These are phyloP conservation scores for Leucoraja erinaceus DNA, from an alignment of 2,113 vertebrate genomes.

Conservation along the genomic window DNA sequence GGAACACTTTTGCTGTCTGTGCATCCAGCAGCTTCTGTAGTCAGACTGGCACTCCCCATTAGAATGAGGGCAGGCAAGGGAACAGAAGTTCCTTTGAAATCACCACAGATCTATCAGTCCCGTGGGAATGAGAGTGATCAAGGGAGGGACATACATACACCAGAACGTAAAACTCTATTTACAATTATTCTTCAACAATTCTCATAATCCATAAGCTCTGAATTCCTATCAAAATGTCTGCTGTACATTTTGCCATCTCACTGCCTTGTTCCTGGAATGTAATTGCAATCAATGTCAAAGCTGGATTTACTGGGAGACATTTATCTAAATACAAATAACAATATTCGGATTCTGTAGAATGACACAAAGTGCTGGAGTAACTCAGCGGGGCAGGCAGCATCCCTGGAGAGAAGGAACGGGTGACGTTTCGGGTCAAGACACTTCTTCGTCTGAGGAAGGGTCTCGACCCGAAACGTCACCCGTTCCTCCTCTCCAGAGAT, in stretches of 20 bases:
- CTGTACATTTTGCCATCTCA: no score
- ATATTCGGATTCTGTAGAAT: neutral
- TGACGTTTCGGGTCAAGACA: no score
- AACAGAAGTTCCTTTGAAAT: conserved; percentile 55
- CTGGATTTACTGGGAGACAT: neutral
- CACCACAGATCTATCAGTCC: conserved; percentile 55
- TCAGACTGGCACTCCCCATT: conserved; percentile 36
- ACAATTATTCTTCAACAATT: conserved; percentile 24
- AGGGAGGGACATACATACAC: conserved; percentile 5
- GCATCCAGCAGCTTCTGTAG: neutral
- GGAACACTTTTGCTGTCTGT: conserved; percentile 48
- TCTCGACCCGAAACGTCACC: no score
- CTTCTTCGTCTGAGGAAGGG: no score
- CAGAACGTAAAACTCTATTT: neutral
- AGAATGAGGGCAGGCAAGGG: conserved; percentile 41
- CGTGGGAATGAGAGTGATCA: conserved; percentile 43
- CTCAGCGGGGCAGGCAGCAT: no score
- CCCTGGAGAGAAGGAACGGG: no score
- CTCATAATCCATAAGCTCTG: neutral
- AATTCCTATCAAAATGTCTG: neutral
- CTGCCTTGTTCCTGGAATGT: neutral
- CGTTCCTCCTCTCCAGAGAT: no score
- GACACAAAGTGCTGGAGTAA: no score
- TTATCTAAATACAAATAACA: neutral
- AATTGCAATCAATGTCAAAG: neutral